Conservation (phyloP, 2,888 invertebrate genomes). For the Nymphalis urticae region DNA sequence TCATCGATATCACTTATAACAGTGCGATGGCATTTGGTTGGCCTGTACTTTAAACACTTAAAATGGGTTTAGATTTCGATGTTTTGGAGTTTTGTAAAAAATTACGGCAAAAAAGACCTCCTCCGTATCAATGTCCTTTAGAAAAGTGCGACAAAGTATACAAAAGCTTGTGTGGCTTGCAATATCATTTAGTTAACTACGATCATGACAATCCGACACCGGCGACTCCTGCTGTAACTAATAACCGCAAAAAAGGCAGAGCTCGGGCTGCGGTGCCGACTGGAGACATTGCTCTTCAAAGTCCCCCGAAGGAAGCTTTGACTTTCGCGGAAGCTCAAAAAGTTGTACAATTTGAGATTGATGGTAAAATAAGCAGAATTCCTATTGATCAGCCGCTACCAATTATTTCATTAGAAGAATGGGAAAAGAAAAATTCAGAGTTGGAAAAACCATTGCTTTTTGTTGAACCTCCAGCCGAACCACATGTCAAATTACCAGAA, state of each 20-base stretch:
- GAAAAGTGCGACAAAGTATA: constrained; percentile 92
- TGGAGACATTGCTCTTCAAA: constrained; percentile 76
- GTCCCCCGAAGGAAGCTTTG: constrained; percentile 85
- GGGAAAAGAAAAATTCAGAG: constrained; percentile 74
- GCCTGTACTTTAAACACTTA: constrained; percentile 39
- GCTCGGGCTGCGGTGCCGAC: constrained; percentile 82
- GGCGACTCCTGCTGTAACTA: constrained; percentile 82
- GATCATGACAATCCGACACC: constrained; percentile 91
- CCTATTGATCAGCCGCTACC: constrained; percentile 85
- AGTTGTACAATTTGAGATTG: constrained; percentile 93
- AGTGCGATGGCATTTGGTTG: constrained; percentile 24
- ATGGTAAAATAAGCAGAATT: constrained; percentile 87
- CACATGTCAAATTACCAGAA: constrained; percentile 74
- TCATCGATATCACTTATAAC: constrained; percentile 10
- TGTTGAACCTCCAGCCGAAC: constrained; percentile 69
- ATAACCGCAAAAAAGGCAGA: constrained; percentile 84
- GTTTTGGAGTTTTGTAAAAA: constrained; percentile 92
- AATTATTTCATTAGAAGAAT: constrained; percentile 86
- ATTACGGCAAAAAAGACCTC: constrained; percentile 88
- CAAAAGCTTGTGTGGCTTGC: constrained; percentile 92
- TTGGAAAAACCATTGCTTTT: constrained; percentile 71
- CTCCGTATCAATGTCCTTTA: constrained; percentile 93
- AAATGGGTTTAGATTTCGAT: constrained; percentile 92
- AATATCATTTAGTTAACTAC: constrained; percentile 92
- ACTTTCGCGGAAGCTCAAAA: constrained; percentile 92